Evolutionary conservation across 1,140 invertebrate genomes (phyloP), one percentile per base, ranked within the genome.

Genomic region (Heliothis subflexa): DNA sequence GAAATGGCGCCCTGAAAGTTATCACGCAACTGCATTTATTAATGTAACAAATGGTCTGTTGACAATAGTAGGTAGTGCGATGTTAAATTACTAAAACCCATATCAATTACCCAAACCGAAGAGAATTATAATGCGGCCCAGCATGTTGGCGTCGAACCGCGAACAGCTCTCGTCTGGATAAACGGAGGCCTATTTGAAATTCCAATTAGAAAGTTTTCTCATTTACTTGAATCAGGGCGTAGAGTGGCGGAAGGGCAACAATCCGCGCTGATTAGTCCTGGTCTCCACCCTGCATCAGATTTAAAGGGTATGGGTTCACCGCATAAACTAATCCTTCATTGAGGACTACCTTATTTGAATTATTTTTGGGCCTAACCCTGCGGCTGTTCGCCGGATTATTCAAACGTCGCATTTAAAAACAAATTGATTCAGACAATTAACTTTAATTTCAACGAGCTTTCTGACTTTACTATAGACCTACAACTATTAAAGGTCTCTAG

Each of bases 181-280:
- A 92, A 91, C 90, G 90, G 86, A 83, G 84, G 86, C 89, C 86
- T 89, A 91, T 93, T 94, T 93, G 91, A 94, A 94, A 93, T 94
- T 94, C 91, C 93, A 93, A 94, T 94, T 94, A 93, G 90, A 93
- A 94, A 94, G 90, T 94, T 94, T 94, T 93, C 93, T 94, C 93
- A 94, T 94, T 94, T 94, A 90, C 88, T 92, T 92, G 90, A 93
- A 92, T 92, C 91, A 89, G 88, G 88, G 88, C 87, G 90, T 85
- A 83, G 88, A 90, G 88, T 89, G 86, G 86, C 86, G 86, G 83
- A 88, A 89, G 88, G 89, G 88, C 89, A 90, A 93, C 91, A 92
- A 93, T 92, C 88, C 87, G 82, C 85, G 86, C 88, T 90, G 91
- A 94, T 92, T 93, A 93, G 89, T 86, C 87, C 86, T 90, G 83